Percentiles rank a stretch among this genome's conserved stretches.
Evolutionary conservation across 2,888 invertebrate genomes (phyloP).

Genomic region (Zonitis immaculata): DNA sequence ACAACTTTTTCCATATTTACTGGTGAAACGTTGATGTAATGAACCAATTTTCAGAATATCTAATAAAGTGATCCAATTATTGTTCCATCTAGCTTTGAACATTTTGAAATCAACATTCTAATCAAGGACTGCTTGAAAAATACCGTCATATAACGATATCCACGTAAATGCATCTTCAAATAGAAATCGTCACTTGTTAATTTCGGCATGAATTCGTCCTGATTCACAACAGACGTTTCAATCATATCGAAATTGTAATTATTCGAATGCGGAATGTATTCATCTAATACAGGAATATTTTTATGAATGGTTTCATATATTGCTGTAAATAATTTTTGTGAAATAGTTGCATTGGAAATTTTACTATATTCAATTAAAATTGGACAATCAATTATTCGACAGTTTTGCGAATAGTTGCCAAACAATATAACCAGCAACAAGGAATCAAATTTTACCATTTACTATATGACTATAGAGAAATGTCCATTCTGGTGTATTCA

Average conservation of each 20-base stretch:
- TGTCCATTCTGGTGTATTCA: conserved; percentile 9
- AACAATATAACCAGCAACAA: conserved; percentile 56
- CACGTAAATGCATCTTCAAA: conserved; percentile 51
- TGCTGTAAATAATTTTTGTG: conserved; percentile 32
- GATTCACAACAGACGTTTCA: too few species aligned
- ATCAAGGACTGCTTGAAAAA: conserved; percentile 51
- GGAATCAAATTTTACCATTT: conserved; percentile 48
- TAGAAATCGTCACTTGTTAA: conserved; percentile 36
- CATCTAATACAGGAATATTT: conserved; percentile 53
- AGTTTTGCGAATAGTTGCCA: conserved; percentile 54
- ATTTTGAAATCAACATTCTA: conserved; percentile 46
- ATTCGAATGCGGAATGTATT: conserved; percentile 55
- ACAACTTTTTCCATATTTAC: conserved; percentile 51
- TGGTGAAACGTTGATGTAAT: conserved; percentile 58
- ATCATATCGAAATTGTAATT: conserved; percentile 40
- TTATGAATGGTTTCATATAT: conserved; percentile 31
- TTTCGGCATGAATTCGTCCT: not conserved
- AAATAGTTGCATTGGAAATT: conserved; percentile 46
- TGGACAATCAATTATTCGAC: conserved; percentile 44
- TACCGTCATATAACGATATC: conserved; percentile 53
- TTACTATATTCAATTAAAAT: conserved; percentile 56
- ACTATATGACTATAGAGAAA: conserved; percentile 28
- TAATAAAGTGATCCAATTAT: conserved; percentile 65
- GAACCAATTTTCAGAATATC: conserved; percentile 64
- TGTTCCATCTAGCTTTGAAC: conserved; percentile 52